Base-by-base conservation (phyloP, 2,113 vertebrate species). In the Smithornis capensis region DNA sequence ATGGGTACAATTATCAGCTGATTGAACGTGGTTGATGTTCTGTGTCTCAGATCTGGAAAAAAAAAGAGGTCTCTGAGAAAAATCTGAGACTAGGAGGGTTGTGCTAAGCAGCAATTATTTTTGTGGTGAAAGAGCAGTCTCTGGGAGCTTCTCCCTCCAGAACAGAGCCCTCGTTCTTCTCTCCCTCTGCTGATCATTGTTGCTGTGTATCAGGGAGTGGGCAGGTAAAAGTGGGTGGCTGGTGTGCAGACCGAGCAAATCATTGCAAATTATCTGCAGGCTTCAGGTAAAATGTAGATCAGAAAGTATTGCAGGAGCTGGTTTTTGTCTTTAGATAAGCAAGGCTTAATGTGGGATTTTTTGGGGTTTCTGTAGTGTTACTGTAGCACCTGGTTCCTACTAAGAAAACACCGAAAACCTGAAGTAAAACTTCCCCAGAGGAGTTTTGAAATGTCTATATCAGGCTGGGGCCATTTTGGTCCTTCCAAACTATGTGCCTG, bases 281-380 rank as follows among this genome's bases (percentile, higher is more conserved):
- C 73, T 89, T 75, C 92, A 94, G 83, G 90, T 91, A 40, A 83
- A 79, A 44, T 62, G 84, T 74, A 79, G 74, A 83, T 82, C 79
- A 71, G 47, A 93, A 92, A 85, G 31, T 40, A 85, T 82, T 27
- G 6, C 9, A 83, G 67, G 35, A 85, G 28, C 53, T 53, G 38
- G 0, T 71, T 83, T 86, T 95, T 45, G 35, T 90, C 88, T 81
- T 77, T 44, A 83, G 83, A 77, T 89, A 83, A 83, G 40, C 27
- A 60, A 85, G 75, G 31, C 27, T 83, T 86, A 82, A 75, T 77
- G 45, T 76, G 88, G 85, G 88, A 89, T 90, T 94, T 87, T 79
- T 38, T 53, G 71, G 60, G 56, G 56, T 86, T 94, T 89, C 84
- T 78, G 17, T 81, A 50, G n/a, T 79, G 12, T 63, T 82, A n/a